Evolutionary conservation across 2,113 vertebrate species (phyloP).

Genomic region (Centropus unirufus): DNA sequence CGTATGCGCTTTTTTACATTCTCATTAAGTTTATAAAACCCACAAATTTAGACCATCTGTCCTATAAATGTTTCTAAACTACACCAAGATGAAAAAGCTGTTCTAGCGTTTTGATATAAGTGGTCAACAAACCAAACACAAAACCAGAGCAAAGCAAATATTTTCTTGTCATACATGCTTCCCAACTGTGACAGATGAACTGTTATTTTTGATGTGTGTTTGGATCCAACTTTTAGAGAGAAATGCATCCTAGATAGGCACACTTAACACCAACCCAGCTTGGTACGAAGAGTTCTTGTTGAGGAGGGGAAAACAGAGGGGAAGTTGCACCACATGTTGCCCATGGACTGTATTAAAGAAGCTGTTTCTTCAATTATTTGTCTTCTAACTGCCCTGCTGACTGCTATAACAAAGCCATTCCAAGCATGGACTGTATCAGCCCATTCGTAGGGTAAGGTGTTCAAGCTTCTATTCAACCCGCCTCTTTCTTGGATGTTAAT

Average conservation of each 20-base stretch:
- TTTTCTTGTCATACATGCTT: constrained; percentile 70
- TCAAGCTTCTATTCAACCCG: constrained; percentile 1
- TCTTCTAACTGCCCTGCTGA: constrained; percentile 6
- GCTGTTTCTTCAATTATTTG: constrained; percentile 45
- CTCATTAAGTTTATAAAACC: constrained; percentile 74
- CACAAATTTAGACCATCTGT: constrained; percentile 74
- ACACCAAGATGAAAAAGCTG: constrained; percentile 64
- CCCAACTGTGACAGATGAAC: constrained; percentile 64
- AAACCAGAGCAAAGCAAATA: constrained; percentile 77
- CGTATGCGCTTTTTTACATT: constrained; percentile 45
- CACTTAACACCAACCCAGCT: constrained; percentile 46
- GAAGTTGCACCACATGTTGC: constrained; percentile 25
- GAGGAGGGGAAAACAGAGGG: neutral
- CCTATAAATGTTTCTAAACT: constrained; percentile 74
- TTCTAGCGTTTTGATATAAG: constrained; percentile 71
- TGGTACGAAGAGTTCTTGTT: constrained; percentile 47
- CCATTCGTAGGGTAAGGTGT: constrained; percentile 4
- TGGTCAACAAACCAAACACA: constrained; percentile 69
- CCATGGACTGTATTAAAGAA: constrained; percentile 18
- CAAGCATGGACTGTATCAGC: neutral
- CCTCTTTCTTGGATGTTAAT: constrained; percentile 14
- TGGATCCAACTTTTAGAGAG: constrained; percentile 58
- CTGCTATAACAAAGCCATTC: constrained; percentile 35
- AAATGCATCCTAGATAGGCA: constrained; percentile 45
- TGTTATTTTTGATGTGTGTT: constrained; percentile 65